A percentile compares a stretch with the other conserved stretches of the same genome.
These are phyloP conservation scores for Pelmatolapia mariae DNA, from an alignment of 2,113 vertebrate genomes.

Conservation along the genomic window DNA sequence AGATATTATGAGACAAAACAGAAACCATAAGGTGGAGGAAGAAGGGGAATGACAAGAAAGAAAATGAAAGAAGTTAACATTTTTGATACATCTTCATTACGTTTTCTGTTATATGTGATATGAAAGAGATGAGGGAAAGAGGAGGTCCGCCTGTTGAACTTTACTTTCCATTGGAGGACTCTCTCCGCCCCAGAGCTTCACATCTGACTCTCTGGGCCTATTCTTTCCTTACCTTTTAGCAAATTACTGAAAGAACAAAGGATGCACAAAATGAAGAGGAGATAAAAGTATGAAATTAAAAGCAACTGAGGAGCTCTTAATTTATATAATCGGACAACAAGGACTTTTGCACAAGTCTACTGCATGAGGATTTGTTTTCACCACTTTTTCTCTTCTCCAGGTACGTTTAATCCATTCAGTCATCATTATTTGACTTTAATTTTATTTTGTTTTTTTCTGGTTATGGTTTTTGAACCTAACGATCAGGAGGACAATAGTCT, in stretches of 20 bases:
- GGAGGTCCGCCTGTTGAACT: neutral
- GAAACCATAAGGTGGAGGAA: neutral
- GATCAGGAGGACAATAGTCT: neutral
- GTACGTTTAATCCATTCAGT: neutral
- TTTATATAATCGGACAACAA: neutral
- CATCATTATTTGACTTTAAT: neutral
- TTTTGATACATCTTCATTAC: neutral
- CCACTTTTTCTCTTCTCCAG: neutral
- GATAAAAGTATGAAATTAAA: neutral
- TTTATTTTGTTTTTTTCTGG: neutral
- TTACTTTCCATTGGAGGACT: neutral
- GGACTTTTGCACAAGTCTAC: neutral
- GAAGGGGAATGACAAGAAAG: neutral
- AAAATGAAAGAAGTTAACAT: neutral
- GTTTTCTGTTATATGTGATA: neutral
- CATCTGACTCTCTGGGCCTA: neutral
- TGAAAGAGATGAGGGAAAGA: neutral
- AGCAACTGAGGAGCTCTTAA: neutral
- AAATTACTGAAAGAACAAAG: neutral
- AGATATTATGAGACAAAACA: neutral
- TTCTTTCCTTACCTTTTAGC: neutral
- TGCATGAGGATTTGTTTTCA: neutral
- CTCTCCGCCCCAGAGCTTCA: neutral
- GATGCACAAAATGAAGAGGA: neutral
- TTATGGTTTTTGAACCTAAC: neutral